phyloP scores from a whole-genome alignment of 2,113 vertebrate genomes.

The Anolis carolinensis region DNA sequence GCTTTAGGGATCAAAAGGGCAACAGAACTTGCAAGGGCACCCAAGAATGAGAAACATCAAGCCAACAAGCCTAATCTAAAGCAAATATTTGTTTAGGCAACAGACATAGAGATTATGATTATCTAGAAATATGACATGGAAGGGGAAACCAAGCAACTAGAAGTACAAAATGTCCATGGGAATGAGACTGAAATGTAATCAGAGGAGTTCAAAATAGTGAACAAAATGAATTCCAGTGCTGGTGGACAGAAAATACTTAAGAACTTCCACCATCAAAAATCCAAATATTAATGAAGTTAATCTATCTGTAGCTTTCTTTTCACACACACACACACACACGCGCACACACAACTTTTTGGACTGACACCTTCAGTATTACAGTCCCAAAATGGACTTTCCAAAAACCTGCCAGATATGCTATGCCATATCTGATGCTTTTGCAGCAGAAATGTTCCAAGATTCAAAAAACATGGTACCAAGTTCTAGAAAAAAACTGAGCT shows the following conservation, averaged over 20 bases:
- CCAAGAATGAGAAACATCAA: constrained; percentile 1
- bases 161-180: constrained; percentile 5
- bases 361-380: too few species aligned
- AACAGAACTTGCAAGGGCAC: background rate
- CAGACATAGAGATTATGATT: background rate
- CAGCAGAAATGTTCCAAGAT: background rate
- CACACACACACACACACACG: too few species aligned
- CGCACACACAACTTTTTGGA: too few species aligned
- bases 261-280: constrained; percentile 5
- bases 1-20: background rate
- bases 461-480: background rate
- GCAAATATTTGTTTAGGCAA: constrained; percentile 21
- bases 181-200: constrained; percentile 20
- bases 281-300: background rate
- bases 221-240: background rate
- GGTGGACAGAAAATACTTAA: background rate
- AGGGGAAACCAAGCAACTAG: constrained; percentile 11
- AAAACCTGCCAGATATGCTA: background rate
- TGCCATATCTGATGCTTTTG: background rate
- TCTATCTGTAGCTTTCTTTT: too few species aligned
- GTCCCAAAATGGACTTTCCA: too few species aligned
- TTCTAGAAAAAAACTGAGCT: background rate
- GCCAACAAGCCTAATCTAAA: constrained; percentile 1
- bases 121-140: constrained; percentile 2
- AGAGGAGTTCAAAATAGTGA: background rate